These are phyloP conservation scores for Pararge aegeria DNA, from an alignment of 1,140 invertebrate genomes.

Conservation along the genomic window DNA sequence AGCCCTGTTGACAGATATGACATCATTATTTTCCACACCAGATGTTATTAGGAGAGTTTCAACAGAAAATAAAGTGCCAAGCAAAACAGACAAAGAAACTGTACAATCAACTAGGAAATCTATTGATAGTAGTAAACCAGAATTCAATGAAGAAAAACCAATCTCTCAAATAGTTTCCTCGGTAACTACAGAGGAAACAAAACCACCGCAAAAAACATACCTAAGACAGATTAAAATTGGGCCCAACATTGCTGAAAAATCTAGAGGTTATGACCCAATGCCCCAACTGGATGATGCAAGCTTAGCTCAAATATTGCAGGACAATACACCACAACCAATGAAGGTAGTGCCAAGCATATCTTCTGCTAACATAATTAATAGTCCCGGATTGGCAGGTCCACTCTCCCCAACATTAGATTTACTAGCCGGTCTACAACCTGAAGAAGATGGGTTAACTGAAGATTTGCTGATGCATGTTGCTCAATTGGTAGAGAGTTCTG, in stretches of 20 bases:
- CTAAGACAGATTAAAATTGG: slow-evolving; percentile 47
- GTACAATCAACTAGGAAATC: slow-evolving; percentile 47
- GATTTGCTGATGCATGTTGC: slow-evolving; percentile 85
- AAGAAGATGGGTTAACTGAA: slow-evolving; percentile 83
- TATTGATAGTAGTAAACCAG: slow-evolving; percentile 43
- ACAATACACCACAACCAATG: slow-evolving; percentile 44
- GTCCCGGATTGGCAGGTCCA: slow-evolving; percentile 62
- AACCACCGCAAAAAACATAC: slow-evolving; percentile 57
- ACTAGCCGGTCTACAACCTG: slow-evolving; percentile 70
- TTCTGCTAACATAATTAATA: slow-evolving; percentile 70
- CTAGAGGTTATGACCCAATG: slow-evolving; percentile 63
- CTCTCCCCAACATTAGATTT: slow-evolving; percentile 75
- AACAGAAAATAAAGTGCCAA: slow-evolving; percentile 66
- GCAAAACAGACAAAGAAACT: slow-evolving; percentile 53
- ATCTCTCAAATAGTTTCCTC: slow-evolving; percentile 19
- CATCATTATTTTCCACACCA: slow-evolving; percentile 87
- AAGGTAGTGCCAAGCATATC: slow-evolving; percentile 74
- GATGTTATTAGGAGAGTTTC: slow-evolving; percentile 87
- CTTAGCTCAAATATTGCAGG: slow-evolving; percentile 72
- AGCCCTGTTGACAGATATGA: slow-evolving; percentile 82
- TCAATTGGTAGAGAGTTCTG: slow-evolving; percentile 83
- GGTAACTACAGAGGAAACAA: slow-evolving; percentile 41
- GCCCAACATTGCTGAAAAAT: slow-evolving; percentile 44
- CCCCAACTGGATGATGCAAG: slow-evolving; percentile 74
- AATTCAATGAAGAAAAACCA: slow-evolving; percentile 41